These are phyloP conservation scores for Podiceps cristatus DNA, from an alignment of 2,113 vertebrate genomes.

Conservation along the genomic window DNA sequence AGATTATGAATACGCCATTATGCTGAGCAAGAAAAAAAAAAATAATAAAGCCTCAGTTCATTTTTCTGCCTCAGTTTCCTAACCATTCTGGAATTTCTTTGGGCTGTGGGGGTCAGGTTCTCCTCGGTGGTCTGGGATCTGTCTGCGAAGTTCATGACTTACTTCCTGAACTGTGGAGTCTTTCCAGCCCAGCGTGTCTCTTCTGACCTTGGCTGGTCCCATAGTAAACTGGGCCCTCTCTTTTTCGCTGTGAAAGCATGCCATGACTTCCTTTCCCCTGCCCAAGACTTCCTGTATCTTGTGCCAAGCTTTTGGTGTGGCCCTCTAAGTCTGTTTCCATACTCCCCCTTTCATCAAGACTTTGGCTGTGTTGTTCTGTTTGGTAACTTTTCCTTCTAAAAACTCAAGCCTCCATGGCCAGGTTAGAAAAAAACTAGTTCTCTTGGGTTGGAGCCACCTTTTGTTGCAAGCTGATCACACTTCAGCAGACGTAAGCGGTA, in stretches of 20 bases:
- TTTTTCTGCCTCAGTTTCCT: conserved; percentile 70
- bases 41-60: conserved; percentile 9
- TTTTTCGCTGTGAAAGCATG: conserved; percentile 39
- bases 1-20: conserved; percentile 34
- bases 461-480: conserved; percentile 38
- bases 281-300: conserved; percentile 47
- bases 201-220: conserved; percentile 47
- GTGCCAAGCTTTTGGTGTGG: conserved; percentile 70
- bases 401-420: not conserved
- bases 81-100: conserved; percentile 35
- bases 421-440: conserved; percentile 2
- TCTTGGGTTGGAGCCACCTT: conserved; percentile 54
- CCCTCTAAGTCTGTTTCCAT: conserved; percentile 50
- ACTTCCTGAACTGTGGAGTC: conserved; percentile 48
- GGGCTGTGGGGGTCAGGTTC: conserved; percentile 42
- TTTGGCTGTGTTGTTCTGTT: conserved; percentile 50
- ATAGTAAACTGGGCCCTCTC: conserved; percentile 28
- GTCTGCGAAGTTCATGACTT: conserved; percentile 27
- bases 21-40: conserved; percentile 32
- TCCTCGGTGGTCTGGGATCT: conserved; percentile 56
- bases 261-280: conserved; percentile 61
- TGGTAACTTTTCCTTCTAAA: conserved; percentile 55
- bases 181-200: conserved; percentile 48
- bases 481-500: conserved; percentile 43
- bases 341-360: conserved; percentile 33